Base-by-base conservation (phyloP, 1,140 invertebrate species). In the Lucilia cuprina region DNA sequence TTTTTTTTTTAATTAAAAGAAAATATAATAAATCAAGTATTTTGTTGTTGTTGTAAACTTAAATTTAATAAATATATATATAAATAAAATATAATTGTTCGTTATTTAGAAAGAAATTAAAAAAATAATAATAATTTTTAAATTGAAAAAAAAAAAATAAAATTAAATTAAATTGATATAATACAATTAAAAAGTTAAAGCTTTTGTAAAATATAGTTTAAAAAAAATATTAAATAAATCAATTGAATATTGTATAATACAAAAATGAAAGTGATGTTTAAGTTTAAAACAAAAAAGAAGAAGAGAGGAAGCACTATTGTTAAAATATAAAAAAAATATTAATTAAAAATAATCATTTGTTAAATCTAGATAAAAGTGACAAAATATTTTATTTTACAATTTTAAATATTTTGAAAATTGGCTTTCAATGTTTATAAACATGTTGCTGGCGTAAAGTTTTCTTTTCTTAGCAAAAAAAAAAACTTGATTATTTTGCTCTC, bases 221-320 rank as follows among this genome's bases (percentile, higher is more conserved):
- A n/a, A 47, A 49, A 78, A 25, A 41, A 80, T 50, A 80, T 50
- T 21, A 25, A 35, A 77, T n/a, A 41, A n/a, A 2, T n/a, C 41
- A 8, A 49, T 25, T 49, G 12, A 80, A n/a, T 21, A 77, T 21
- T 80, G 77, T 80, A 80, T 80, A 80, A 80, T 80, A 80, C 77
- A 80, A 30, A n/a, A 80, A 80, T 49, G 77, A 49, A 80, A 80
- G 77, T 80, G 77, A 80, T 80, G 77, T 80, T 80, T 70, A 70
- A 70, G 7, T 14, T 17, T 70, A 12, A 70, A 25, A 21, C 25
- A 70, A 21, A 70, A 21, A 7, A n/a, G 17, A 9, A 17, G 19
- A 19, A 78, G 2, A 41, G 10, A 41, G 77, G 77, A 80, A 80
- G 77, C 77, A 80, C 77, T 49, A 21, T 50, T 80, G 49, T n/a